Evolutionary conservation across 2,797 vertebrate genomes (phyloP), one percentile per base, ranked within the genome.

Genomic region (Karalla daura): DNA sequence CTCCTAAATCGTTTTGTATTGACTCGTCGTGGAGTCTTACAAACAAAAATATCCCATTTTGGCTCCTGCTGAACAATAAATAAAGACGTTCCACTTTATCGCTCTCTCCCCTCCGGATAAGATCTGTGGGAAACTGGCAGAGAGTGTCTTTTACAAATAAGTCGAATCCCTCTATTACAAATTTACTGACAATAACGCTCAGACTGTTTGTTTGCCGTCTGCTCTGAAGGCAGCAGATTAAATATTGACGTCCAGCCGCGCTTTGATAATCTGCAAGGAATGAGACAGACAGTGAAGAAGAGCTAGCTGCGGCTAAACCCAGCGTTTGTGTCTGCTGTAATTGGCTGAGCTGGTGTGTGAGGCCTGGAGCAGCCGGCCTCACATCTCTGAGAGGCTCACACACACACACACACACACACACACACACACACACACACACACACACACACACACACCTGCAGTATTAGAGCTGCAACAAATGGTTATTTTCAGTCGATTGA

Each of bases 181-280:
- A 83, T 83, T 65, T 67, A 78, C 71, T 81, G 75, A 89, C 84
- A 84, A 58, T 82, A 88, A 84, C 81, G 62, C 77, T 74, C 58
- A 65, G 64, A 75, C 84, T 88, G 88, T 92, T 85, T 85, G 76
- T 73, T 74, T 74, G 77, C 59, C 52, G 77, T 70, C 70, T 70
- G 80, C 78, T 65, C 63, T 10, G 39, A 75, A 81, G 84, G 73
- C 79, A 81, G 70, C 74, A 32, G 81, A 88, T 87, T 59, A 87
- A 90, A 90, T 88, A 87, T 89, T 87, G 83, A 90, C 89, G 78
- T 70, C 47, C 24, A 21, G 66, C 74, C 49, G 71, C 52, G 83
- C 54, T 86, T 78, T 83, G 77, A 80, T 89, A 79, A 79, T 82
- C 64, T 73, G 41, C 55, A 66, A 76, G 60, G 80, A 86, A 83